A percentile compares a stretch with the other conserved stretches of the same genome.
phyloP scores from a whole-genome alignment of 2,888 invertebrate genomes.

The Pediacus dermestoides region DNA sequence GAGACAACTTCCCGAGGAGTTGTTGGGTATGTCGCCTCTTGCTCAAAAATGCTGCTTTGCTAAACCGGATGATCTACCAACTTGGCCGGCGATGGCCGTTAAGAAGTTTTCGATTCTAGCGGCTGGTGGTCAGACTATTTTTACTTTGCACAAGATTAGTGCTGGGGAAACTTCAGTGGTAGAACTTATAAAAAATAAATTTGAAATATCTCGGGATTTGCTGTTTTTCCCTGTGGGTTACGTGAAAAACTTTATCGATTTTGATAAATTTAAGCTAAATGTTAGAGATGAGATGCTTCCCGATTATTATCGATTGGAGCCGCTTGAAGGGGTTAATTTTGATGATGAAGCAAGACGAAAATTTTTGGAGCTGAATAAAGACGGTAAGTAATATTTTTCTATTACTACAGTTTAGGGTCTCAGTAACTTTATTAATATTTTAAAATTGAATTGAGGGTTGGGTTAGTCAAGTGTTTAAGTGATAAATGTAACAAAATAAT shows the following conservation, averaged over 20 bases:
- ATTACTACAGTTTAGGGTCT: too few species aligned
- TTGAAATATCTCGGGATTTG: slow-evolving; percentile 60
- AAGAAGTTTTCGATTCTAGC: slow-evolving; percentile 64
- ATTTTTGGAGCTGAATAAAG: slow-evolving; percentile 44
- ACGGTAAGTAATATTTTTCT: too few species aligned
- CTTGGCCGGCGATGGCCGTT: slow-evolving; percentile 66
- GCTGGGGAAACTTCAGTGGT: slow-evolving; percentile 65
- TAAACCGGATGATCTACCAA: slow-evolving; percentile 49
- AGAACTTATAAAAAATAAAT: too few species aligned
- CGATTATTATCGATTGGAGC: too few species aligned
- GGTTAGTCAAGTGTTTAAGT: too few species aligned
- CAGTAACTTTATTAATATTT: too few species aligned
- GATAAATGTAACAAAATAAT: too few species aligned
- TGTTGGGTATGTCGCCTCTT: slow-evolving; percentile 56
- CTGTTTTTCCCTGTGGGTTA: slow-evolving; percentile 58
- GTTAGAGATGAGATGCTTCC: too few species aligned
- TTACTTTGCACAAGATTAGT: slow-evolving; percentile 64
- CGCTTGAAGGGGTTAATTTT: slow-evolving; percentile 39
- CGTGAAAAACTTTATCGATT: slow-evolving; percentile 62
- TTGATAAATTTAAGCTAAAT: slow-evolving; percentile 23
- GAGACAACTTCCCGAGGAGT: slow-evolving; percentile 58
- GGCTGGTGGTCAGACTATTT: slow-evolving; percentile 66
- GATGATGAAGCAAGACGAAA: slow-evolving; percentile 42
- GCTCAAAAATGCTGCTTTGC: slow-evolving; percentile 62
- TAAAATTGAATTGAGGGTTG: too few species aligned